These are phyloP conservation scores for Lottia gigantea DNA, from an alignment of 2,888 invertebrate genomes.

Conservation along the genomic window DNA sequence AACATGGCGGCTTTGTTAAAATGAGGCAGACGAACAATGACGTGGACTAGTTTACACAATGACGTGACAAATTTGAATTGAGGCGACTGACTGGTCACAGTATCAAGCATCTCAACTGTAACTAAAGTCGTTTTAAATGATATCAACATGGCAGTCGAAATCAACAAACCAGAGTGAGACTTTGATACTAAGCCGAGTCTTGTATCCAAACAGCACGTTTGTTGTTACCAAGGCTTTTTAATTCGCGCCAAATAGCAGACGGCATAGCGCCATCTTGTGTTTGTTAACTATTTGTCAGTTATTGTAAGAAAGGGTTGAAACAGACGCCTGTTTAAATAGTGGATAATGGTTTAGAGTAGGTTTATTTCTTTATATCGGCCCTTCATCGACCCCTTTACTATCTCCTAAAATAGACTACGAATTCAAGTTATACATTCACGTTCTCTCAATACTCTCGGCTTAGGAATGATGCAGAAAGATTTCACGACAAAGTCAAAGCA, in stretches of 20 bases:
- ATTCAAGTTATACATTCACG: too few relatives aligned
- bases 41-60: neutral
- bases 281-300: neutral
- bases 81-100: neutral
- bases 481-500: too few relatives aligned
- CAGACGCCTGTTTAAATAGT: neutral
- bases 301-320: neutral
- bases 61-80: neutral
- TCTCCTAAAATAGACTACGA: too few relatives aligned
- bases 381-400: neutral
- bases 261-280: neutral
- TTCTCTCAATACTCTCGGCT: too few relatives aligned
- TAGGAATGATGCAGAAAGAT: too few relatives aligned
- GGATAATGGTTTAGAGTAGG: neutral
- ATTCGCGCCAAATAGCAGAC: constrained; percentile 4
- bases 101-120: constrained; percentile 8
- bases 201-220: constrained; percentile 1
- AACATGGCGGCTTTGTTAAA: constrained; percentile 5
- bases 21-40: neutral
- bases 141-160: neutral
- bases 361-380: neutral
- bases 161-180: neutral
- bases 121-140: constrained; percentile 10
- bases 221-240: constrained; percentile 7
- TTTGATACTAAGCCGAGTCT: constrained; percentile 1